A percentile compares a stretch with the other conserved stretches of the same genome.
Evolutionary conservation across 1,140 invertebrate species (phyloP).

Genomic region (Cydia splendana): DNA sequence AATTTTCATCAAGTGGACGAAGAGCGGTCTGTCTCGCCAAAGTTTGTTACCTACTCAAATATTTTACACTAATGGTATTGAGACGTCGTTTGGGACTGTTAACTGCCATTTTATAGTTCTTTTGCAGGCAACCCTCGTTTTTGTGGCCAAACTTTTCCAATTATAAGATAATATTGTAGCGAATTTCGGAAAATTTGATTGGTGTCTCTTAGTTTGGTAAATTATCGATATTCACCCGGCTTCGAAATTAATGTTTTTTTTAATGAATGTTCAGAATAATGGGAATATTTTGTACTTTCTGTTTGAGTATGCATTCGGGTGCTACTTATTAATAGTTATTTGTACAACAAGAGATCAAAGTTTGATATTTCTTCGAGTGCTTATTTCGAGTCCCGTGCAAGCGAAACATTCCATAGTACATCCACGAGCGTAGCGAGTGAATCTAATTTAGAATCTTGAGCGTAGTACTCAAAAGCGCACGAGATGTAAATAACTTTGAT

Average conservation of each 20-base stretch:
- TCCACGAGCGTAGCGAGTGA: too few relatives aligned
- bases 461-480: too few relatives aligned
- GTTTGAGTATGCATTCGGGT: too few relatives aligned
- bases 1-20: slow-evolving; percentile 40
- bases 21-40: slow-evolving; percentile 35
- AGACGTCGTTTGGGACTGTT: slow-evolving; percentile 48
- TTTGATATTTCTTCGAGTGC: too few relatives aligned
- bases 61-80: slow-evolving; percentile 55
- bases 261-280: neutral
- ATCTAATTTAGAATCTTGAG: too few relatives aligned
- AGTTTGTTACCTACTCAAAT: slow-evolving; percentile 45
- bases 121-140: slow-evolving; percentile 39
- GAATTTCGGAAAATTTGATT: slow-evolving; percentile 47
- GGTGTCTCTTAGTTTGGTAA: slow-evolving; percentile 32
- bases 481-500: too few relatives aligned
- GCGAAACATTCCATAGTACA: too few relatives aligned
- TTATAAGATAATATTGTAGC: slow-evolving; percentile 49
- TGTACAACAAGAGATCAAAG: too few relatives aligned
- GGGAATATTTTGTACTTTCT: neutral
- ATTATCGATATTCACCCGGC: neutral
- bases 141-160: slow-evolving; percentile 50
- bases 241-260: slow-evolving; percentile 33
- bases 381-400: too few relatives aligned
- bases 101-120: slow-evolving; percentile 60
- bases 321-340: too few relatives aligned